Percentiles rank a stretch among this genome's conserved stretches.
Evolutionary conservation across 2,888 invertebrate genomes (phyloP).

Genomic region (Diarsia rubi): DNA sequence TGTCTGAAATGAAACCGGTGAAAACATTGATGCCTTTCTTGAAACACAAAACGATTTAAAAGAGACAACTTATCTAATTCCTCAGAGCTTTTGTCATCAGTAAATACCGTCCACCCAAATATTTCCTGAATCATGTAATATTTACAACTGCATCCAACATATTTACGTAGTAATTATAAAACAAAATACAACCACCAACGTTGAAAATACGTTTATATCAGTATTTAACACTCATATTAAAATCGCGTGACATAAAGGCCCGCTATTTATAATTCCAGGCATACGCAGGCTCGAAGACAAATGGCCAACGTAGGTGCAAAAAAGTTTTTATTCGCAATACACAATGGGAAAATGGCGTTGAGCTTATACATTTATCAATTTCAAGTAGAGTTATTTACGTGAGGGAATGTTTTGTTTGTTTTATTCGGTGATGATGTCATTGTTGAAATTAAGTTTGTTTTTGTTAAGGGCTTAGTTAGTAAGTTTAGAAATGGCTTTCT

Average conservation of each 20-base stretch:
- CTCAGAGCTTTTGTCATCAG: background rate
- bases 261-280: slow-evolving; percentile 65
- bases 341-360: slow-evolving; percentile 58
- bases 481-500: background rate
- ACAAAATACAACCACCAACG: slow-evolving; percentile 1
- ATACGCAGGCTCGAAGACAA: slow-evolving; percentile 59
- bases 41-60: background rate
- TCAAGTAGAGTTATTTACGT: slow-evolving; percentile 60
- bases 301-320: slow-evolving; percentile 65
- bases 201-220: slow-evolving; percentile 40
- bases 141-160: background rate
- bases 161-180: background rate
- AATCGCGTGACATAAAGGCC: slow-evolving; percentile 59
- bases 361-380: slow-evolving; percentile 60
- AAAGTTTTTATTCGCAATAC: slow-evolving; percentile 64
- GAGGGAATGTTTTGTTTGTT: slow-evolving; percentile 43
- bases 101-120: background rate
- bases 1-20: background rate
- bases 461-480: background rate
- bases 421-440: slow-evolving; percentile 39
- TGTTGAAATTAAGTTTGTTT: slow-evolving; percentile 16
- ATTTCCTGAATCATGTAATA: background rate
- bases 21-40: background rate
- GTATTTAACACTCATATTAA: slow-evolving; percentile 55
- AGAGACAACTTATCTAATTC: background rate